Conservation (phyloP, 2,797 vertebrate genomes). For the Sparus aurata region DNA sequence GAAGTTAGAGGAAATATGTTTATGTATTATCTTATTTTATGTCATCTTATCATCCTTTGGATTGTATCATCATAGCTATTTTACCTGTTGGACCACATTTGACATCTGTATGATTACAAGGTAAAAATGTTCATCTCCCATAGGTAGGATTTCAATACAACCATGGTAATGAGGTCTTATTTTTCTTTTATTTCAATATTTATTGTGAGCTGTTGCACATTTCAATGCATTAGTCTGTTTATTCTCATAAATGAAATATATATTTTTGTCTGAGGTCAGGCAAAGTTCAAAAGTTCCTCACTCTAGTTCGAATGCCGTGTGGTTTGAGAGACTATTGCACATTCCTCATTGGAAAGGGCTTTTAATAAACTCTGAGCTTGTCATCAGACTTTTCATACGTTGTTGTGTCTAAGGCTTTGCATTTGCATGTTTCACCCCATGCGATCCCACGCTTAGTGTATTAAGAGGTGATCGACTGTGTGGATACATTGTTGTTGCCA, state of each 20-base stretch:
- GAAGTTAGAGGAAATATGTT: too few species aligned
- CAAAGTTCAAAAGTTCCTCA: constrained; percentile 20
- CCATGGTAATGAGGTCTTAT: background rate
- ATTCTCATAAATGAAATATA: constrained; percentile 18
- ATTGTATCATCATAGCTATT: background rate
- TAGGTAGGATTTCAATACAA: constrained; percentile 20
- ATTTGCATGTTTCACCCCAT: constrained; percentile 43
- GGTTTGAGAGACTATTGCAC: constrained; percentile 4
- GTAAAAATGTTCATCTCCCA: background rate
- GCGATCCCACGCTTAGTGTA: constrained; percentile 5
- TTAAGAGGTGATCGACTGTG: constrained; percentile 36
- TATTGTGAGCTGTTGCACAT: background rate
- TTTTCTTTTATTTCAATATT: constrained; percentile 1
- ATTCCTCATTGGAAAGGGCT: constrained; percentile 21
- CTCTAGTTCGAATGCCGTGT: constrained; percentile 14
- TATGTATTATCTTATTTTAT: too few species aligned
- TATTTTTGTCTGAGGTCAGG: constrained; percentile 18
- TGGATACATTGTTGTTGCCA: constrained; percentile 27
- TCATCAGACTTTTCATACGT: constrained; percentile 32
- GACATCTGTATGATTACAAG: constrained; percentile 3
- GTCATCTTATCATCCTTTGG: too few species aligned
- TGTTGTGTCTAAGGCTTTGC: constrained; percentile 22
- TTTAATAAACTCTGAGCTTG: constrained; percentile 7
- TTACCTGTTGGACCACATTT: constrained; percentile 7
- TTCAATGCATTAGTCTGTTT: constrained; percentile 11